phyloP scores from a whole-genome alignment of 2,888 invertebrate genomes.

The Sepiola atlantica region DNA sequence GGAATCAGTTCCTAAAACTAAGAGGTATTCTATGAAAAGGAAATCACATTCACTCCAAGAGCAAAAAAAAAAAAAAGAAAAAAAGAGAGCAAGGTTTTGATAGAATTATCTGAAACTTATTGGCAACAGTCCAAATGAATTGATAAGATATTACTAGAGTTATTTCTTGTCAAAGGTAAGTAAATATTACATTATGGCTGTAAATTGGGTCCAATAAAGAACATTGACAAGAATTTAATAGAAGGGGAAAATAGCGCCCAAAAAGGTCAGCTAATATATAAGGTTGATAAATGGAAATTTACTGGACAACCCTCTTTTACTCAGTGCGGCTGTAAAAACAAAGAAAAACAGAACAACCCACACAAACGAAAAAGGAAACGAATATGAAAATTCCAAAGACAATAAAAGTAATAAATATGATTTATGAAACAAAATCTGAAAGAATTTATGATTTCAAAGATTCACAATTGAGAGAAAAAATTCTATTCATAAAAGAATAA shows the following conservation, averaged over 20 bases:
- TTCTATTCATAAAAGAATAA: neutral
- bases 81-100: neutral
- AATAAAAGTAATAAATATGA: neutral
- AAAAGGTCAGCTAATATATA: neutral
- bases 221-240: neutral
- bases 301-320: neutral
- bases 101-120: neutral
- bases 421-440: neutral
- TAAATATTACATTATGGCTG: neutral
- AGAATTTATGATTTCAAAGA: no score
- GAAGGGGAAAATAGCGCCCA: neutral
- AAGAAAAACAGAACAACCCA: neutral
- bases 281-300: neutral
- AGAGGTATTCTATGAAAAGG: no score
- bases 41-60: no score
- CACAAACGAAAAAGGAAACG: neutral
- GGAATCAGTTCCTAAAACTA: no score
- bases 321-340: neutral
- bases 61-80: neutral
- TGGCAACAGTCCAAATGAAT: neutral
- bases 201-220: neutral
- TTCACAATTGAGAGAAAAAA: neutral
- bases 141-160: neutral
- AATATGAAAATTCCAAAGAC: neutral
- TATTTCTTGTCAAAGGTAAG: neutral